These are phyloP conservation scores for Takifugu rubripes DNA, from an alignment of 2,797 vertebrate species.

Conservation along the genomic window DNA sequence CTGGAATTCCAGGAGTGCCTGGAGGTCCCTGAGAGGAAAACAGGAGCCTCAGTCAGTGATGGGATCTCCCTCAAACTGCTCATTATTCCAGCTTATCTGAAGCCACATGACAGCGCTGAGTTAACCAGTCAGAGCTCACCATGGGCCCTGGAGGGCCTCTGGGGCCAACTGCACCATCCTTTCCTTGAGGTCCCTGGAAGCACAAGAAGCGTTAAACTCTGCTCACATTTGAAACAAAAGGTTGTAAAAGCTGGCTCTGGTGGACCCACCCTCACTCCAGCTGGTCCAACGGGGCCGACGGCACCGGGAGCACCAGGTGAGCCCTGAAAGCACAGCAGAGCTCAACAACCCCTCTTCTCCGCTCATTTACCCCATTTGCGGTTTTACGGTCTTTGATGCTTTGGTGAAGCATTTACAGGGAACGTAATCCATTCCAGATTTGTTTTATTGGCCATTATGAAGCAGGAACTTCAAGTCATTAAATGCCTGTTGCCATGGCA, in stretches of 20 bases:
- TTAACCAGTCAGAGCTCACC: conserved; percentile 66
- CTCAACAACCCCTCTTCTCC: conserved; percentile 9
- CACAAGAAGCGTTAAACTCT: conserved; percentile 20
- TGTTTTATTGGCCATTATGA: conserved; percentile 61
- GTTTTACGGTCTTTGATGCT: conserved; percentile 65
- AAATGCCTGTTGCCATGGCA: conserved; percentile 53
- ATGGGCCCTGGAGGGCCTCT: conserved; percentile 87
- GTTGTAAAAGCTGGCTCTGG: not conserved
- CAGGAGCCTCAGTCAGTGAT: not conserved
- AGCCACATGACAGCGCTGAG: not conserved
- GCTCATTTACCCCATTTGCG: conserved; percentile 3
- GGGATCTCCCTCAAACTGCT: not conserved
- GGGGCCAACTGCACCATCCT: conserved; percentile 87
- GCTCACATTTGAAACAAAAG: not conserved
- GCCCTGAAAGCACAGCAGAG: conserved; percentile 75
- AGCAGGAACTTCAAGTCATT: conserved; percentile 45
- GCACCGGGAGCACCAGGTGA: conserved; percentile 82
- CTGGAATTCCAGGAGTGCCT: conserved; percentile 86
- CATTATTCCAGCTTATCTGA: too few relatives aligned
- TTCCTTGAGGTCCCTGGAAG: conserved; percentile 89
- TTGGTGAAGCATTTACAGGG: conserved; percentile 63
- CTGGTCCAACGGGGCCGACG: conserved; percentile 82
- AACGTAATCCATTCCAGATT: conserved; percentile 65
- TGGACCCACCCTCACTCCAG: conserved; percentile 86
- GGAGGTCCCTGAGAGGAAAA: conserved; percentile 81